These are phyloP conservation scores for Linnaemya vulpina DNA, from an alignment of 2,888 invertebrate species.

Conservation along the genomic window DNA sequence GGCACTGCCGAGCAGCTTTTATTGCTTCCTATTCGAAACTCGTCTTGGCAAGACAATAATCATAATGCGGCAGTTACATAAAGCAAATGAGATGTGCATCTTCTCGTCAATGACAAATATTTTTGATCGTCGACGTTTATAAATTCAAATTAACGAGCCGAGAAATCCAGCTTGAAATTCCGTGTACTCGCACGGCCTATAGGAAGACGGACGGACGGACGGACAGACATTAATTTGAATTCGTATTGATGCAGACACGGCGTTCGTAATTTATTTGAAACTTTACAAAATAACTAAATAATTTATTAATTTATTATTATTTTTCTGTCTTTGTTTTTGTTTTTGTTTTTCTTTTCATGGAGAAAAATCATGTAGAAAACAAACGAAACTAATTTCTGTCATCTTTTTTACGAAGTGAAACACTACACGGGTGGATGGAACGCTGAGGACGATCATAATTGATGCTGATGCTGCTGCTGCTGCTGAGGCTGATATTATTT, in stretches of 20 bases:
- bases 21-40: slow-evolving; percentile 9
- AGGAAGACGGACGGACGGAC: background rate
- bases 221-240: background rate
- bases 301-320: slow-evolving; percentile 63
- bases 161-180: slow-evolving; percentile 10
- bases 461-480: slow-evolving; percentile 23
- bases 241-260: slow-evolving; percentile 16
- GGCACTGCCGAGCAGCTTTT: background rate
- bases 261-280: slow-evolving; percentile 31
- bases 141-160: background rate
- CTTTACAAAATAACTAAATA: slow-evolving; percentile 57
- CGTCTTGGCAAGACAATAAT: slow-evolving; percentile 42
- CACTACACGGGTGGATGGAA: slow-evolving; percentile 38
- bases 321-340: background rate
- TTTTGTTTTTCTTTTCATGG: background rate
- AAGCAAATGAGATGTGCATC: background rate
- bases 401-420: slow-evolving; percentile 29
- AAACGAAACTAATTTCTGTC: slow-evolving; percentile 31
- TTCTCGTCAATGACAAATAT: slow-evolving; percentile 45
- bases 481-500: slow-evolving; percentile 5
- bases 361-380: background rate
- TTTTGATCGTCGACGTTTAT: background rate
- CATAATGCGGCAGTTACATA: too few species aligned
- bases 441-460: slow-evolving; percentile 21
- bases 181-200: slow-evolving; percentile 37